These are phyloP conservation scores for Oxystoma pomonae DNA, from an alignment of 2,888 invertebrate genomes.

Conservation along the genomic window DNA sequence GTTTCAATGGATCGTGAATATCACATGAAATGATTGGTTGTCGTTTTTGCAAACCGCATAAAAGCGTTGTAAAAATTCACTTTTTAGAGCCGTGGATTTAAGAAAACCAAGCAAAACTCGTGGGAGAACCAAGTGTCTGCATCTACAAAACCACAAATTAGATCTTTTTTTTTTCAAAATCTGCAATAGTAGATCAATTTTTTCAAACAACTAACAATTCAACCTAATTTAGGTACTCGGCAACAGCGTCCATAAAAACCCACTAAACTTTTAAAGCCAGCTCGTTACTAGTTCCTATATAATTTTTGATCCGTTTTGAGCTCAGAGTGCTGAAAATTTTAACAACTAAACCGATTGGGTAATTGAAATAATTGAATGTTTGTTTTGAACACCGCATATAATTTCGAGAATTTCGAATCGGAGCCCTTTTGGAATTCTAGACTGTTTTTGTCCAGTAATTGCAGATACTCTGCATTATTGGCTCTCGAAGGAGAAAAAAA, in stretches of 20 bases:
- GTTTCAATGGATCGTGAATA: too few species aligned
- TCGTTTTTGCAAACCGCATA: too few species aligned
- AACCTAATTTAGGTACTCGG: background rate
- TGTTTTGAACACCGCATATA: background rate
- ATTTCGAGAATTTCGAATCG: background rate
- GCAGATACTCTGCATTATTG: background rate
- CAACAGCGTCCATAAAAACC: background rate
- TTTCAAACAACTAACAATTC: background rate
- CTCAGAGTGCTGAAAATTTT: background rate
- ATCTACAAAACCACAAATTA: too few species aligned
- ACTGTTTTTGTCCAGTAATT: background rate
- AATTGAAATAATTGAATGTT: background rate
- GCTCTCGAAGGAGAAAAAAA: background rate
- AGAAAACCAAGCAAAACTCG: too few species aligned
- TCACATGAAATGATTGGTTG: too few species aligned
- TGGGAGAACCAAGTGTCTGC: too few species aligned
- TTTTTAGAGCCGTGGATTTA: too few species aligned
- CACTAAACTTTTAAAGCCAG: background rate
- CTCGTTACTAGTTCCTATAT: background rate
- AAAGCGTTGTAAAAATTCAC: too few species aligned
- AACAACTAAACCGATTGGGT: background rate
- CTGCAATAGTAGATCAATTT: background rate
- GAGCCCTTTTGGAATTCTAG: background rate
- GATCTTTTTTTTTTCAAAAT: too few species aligned
- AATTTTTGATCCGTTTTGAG: background rate